Evolutionary conservation across 2,888 invertebrate genomes (phyloP).

Genomic region (Anodontia alba): DNA sequence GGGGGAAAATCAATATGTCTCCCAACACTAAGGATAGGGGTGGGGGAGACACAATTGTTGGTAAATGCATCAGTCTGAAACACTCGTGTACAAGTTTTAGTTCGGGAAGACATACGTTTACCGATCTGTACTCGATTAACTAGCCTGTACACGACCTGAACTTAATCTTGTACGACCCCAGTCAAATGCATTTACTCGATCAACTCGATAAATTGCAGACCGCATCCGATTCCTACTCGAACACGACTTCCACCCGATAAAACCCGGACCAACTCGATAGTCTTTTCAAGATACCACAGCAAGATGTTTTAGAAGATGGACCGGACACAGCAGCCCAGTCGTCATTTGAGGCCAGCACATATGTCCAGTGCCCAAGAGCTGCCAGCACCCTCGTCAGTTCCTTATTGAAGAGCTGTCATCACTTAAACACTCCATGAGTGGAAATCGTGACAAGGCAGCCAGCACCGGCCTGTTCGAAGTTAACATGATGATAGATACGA

Average conservation of each 20-base stretch:
- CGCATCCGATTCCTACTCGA: slow-evolving; percentile 17
- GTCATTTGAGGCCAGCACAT: not conserved
- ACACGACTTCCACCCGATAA: slow-evolving; percentile 8
- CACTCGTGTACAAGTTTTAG: no score
- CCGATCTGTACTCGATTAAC: no score
- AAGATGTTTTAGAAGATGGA: no score
- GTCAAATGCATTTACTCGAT: slow-evolving; percentile 25
- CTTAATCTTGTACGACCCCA: no score
- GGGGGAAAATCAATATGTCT: no score
- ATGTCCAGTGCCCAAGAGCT: not conserved
- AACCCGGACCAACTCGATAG: not conserved
- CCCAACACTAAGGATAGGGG: no score
- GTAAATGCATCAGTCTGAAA: no score
- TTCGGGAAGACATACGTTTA: no score
- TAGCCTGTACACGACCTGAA: no score
- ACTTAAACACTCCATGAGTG: not conserved
- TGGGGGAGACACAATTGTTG: no score
- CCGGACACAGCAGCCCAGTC: no score
- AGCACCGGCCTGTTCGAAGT: not conserved
- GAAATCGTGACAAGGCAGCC: not conserved
- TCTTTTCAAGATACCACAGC: no score
- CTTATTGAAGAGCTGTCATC: not conserved
- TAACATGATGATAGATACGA: not conserved
- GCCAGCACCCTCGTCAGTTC: slow-evolving; percentile 5
- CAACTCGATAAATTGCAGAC: slow-evolving; percentile 14